Percentiles rank a stretch among this genome's conserved stretches.
phyloP scores from a whole-genome alignment of 2,113 vertebrate species.

The Gadus chalcogrammus region DNA sequence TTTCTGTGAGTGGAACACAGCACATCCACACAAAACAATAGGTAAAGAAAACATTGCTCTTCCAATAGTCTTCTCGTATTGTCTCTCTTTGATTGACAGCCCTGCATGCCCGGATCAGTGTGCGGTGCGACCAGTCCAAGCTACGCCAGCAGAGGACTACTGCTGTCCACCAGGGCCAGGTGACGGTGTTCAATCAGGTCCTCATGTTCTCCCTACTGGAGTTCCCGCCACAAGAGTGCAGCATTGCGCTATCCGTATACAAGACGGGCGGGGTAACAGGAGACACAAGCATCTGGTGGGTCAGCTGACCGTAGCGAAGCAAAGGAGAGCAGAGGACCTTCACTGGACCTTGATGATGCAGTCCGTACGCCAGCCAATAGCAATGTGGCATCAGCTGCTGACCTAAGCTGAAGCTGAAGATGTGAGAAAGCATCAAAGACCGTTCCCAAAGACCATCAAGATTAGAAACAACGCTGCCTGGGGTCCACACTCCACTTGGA shows the following conservation, averaged over 20 bases:
- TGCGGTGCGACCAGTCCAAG: conserved; percentile 69
- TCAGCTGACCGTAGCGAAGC: conserved; percentile 65
- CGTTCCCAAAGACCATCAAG: no score
- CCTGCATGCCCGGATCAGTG: conserved; percentile 63
- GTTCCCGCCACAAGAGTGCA: conserved; percentile 55
- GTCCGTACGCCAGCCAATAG: conserved; percentile 72
- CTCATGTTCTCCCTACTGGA: conserved; percentile 71
- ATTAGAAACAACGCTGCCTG: no score
- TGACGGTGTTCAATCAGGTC: conserved; percentile 76
- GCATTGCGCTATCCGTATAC: conserved; percentile 66
- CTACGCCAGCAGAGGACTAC: conserved; percentile 73
- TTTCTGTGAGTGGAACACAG: background rate
- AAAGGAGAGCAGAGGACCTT: conserved; percentile 45
- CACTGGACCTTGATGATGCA: conserved; percentile 73
- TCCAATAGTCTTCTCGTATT: background rate
- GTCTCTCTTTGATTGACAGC: conserved; percentile 39
- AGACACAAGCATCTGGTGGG: conserved; percentile 66
- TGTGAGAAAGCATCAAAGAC: background rate
- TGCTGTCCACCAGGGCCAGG: conserved; percentile 26
- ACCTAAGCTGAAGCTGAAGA: conserved; percentile 27
- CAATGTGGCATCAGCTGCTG: conserved; percentile 74
- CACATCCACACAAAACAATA: background rate
- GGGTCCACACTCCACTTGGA: no score
- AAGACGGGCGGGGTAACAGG: conserved; percentile 37
- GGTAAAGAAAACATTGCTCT: no score